Evolutionary conservation across 2,888 invertebrate genomes (phyloP).

Genomic region (Plagodis dolabraria): DNA sequence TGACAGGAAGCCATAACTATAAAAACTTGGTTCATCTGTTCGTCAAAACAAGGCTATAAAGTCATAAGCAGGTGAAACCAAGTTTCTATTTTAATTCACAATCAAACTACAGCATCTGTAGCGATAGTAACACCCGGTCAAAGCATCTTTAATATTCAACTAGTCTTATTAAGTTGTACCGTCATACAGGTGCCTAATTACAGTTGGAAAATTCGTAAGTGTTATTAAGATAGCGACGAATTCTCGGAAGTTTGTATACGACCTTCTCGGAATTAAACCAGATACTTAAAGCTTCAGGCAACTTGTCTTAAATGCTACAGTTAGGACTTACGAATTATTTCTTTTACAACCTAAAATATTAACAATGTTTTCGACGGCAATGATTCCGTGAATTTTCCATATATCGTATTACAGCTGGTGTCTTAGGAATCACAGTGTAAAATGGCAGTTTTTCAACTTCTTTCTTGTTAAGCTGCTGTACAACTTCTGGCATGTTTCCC

Average conservation of each 20-base stretch:
- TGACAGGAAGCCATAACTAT: conserved; percentile 27
- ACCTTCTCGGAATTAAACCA: conserved; percentile 28
- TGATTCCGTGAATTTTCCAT: too few species aligned
- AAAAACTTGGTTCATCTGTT: conserved; percentile 21
- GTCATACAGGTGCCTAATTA: conserved; percentile 27
- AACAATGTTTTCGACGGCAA: conserved; percentile 4
- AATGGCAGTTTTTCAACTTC: too few species aligned
- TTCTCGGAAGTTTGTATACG: conserved; percentile 24
- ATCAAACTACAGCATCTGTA: conserved; percentile 37
- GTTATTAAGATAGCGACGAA: conserved; percentile 26
- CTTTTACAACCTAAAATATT: conserved; percentile 5
- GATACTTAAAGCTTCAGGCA: conserved; percentile 15
- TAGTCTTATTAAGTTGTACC: conserved; percentile 4
- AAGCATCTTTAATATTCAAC: conserved; percentile 20
- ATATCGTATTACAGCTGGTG: too few species aligned
- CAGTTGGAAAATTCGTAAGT: conserved; percentile 21
- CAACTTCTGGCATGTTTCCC: too few species aligned
- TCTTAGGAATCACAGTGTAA: too few species aligned
- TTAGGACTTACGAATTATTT: background rate
- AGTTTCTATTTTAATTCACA: conserved; percentile 32
- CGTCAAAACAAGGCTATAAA: conserved; percentile 19
- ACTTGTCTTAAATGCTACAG: conserved; percentile 6
- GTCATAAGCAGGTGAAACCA: conserved; percentile 31
- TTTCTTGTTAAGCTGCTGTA: too few species aligned
- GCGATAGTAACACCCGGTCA: conserved; percentile 30